Conservation (phyloP, 2,888 invertebrate genomes). For the Folsomia manolachei region DNA sequence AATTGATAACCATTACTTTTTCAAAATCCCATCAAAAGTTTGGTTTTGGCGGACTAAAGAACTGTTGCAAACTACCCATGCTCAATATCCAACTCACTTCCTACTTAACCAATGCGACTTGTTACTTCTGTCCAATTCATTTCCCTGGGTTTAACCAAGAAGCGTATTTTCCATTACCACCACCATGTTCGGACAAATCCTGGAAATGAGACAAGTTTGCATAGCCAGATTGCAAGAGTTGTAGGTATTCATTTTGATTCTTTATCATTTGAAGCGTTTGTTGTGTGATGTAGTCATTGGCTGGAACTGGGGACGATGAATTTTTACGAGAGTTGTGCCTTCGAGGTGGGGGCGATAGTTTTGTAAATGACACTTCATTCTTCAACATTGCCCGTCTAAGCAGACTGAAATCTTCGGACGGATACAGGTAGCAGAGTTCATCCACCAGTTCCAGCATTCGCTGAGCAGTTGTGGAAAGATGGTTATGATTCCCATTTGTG, state of each 20-base stretch:
- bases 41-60: no score
- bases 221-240: slow-evolving; percentile 43
- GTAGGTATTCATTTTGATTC: slow-evolving; percentile 46
- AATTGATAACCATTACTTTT: slow-evolving; percentile 6
- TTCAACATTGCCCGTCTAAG: slow-evolving; percentile 44
- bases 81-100: no score
- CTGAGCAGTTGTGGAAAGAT: slow-evolving; percentile 17
- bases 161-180: slow-evolving; percentile 23
- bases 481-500: slow-evolving; percentile 19
- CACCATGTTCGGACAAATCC: slow-evolving; percentile 14
- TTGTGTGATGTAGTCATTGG: slow-evolving; percentile 40
- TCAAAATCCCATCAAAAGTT: slow-evolving; percentile 13
- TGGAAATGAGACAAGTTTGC: slow-evolving; percentile 18
- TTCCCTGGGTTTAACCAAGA: slow-evolving; percentile 36
- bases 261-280: slow-evolving; percentile 45
- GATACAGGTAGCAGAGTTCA: slow-evolving; percentile 46
- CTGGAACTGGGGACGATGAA: slow-evolving; percentile 21
- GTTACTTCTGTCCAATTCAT: slow-evolving; percentile 16
- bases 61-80: no score
- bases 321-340: slow-evolving; percentile 20
- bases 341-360: slow-evolving; percentile 34
- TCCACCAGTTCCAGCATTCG: slow-evolving; percentile 43
- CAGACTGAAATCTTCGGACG: slow-evolving; percentile 46
- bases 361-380: slow-evolving; percentile 48
- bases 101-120: no score